Evolutionary conservation across 2,888 invertebrate species (phyloP), one percentile per base, ranked within the genome.

Genomic region (Chesias legatella): DNA sequence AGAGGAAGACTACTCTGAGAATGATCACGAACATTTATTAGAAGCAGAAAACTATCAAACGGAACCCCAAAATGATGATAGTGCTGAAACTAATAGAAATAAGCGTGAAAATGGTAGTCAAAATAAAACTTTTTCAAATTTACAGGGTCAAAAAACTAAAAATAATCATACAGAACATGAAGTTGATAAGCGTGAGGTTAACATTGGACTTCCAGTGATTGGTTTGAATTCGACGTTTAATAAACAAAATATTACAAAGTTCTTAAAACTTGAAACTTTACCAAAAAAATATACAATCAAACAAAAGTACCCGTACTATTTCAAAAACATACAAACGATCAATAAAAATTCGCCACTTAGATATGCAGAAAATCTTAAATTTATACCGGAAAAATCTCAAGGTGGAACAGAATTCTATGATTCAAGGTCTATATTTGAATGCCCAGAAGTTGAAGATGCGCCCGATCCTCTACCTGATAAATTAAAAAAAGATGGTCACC

Each of bases 331-430:
- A 1, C 72, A 66, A 36, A 48, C 58, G 8, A 49, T 91, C 0
- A 76, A 88, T 34, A 82, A 78, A 56, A 71, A 91, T 57, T 93
- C 94, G 0, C 91, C 93, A 0, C 64, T 94, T 10, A 84, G 91
- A 23, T 94, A 94, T 60, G 90, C 92, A 0, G 90, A 92, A 63
- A 90, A 92, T 75, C 80, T 93, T 0, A 73, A 81, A 39, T 80
- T 88, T 5, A 89, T 93, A 13, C 94, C 94, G 0, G 77, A 73
- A 20, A 94, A 94, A 75, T 88, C 89, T 0, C 76, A 79, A 6
- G 91, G 91, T n/a, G 90, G 91, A 7, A 91, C 92, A 63, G 91
- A 93, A 42, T 94, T 94, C 74, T 94, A 94, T 57, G 90, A 92
- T 45, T 92, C 93, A 0, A 88, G 91, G 39, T 73, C 78, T n/a